Evolutionary conservation across 2,113 vertebrate species (phyloP).

Genomic region (Dasyprocta punctata): DNA sequence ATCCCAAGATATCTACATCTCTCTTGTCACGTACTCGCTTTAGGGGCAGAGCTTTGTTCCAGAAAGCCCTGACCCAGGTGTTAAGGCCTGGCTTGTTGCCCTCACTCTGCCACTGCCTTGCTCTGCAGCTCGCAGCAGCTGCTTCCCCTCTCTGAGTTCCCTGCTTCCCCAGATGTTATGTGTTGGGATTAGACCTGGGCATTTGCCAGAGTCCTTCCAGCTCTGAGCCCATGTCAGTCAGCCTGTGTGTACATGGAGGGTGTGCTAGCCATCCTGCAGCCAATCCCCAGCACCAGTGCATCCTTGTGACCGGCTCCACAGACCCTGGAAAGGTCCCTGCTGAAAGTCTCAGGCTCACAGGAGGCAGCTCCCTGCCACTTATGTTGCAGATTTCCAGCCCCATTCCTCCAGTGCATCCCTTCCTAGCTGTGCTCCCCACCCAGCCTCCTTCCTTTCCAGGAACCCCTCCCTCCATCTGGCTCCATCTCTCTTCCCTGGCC

Average conservation of each 20-base stretch:
- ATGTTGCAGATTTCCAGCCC: not conserved
- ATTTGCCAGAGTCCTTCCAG: constrained; percentile 5
- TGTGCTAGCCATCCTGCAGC: not conserved
- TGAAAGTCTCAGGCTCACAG: not conserved
- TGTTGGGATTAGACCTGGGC: not conserved
- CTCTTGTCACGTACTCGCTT: not conserved
- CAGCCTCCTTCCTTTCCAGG: not conserved
- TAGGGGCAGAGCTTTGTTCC: not conserved
- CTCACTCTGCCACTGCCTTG: not conserved
- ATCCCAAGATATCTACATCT: not conserved
- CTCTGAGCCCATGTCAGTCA: not conserved
- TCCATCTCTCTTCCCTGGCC: not conserved
- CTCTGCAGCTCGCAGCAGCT: not conserved
- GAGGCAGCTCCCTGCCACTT: not conserved
- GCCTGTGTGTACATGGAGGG: not conserved
- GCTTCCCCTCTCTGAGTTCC: not conserved
- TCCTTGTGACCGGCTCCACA: not conserved
- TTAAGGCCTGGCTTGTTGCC: not conserved
- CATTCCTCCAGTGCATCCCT: not conserved
- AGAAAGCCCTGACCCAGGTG: not conserved
- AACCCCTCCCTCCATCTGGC: not conserved
- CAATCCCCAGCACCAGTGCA: not conserved
- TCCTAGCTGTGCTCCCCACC: not conserved
- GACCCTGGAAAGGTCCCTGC: not conserved
- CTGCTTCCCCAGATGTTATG: not conserved